A percentile compares a stretch with the other conserved stretches of the same genome.
These are phyloP conservation scores for Aphis craccivora DNA, from an alignment of 1,140 invertebrate genomes.

Conservation along the genomic window DNA sequence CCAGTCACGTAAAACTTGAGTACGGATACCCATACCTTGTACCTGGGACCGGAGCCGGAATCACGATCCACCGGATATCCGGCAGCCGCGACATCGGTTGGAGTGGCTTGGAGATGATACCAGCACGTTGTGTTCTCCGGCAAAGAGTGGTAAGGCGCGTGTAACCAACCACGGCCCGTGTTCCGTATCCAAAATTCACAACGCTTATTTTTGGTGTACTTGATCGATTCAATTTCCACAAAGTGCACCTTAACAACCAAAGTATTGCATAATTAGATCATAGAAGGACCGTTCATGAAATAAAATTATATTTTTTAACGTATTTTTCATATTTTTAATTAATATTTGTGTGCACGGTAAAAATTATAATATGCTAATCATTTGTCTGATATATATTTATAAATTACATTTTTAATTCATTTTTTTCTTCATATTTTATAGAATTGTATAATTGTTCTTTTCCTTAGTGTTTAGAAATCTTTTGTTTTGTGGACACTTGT, in stretches of 20 bases:
- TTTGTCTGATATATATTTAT: neutral
- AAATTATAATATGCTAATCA: neutral
- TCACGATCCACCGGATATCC: conserved; percentile 63
- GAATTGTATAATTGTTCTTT: neutral
- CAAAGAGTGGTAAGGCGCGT: conserved; percentile 81
- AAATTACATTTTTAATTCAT: neutral
- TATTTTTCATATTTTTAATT: neutral
- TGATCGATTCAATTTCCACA: conserved; percentile 79
- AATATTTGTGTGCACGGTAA: neutral
- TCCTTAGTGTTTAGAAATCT: neutral
- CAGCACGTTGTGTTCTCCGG: conserved; percentile 86
- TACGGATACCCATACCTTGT: conserved; percentile 85
- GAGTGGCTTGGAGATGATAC: conserved; percentile 76
- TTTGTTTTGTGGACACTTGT: neutral
- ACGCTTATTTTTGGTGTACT: conserved; percentile 80
- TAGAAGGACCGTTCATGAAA: neutral
- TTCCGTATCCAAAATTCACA: conserved; percentile 88
- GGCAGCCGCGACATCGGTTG: conserved; percentile 64
- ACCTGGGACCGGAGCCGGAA: conserved; percentile 66
- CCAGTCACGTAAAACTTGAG: conserved; percentile 82
- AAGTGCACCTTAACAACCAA: conserved; percentile 75
- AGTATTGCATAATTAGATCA: neutral
- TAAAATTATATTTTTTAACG: neutral
- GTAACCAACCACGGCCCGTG: conserved; percentile 76
- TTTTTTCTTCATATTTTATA: neutral